These are phyloP conservation scores for Gymnocheta viridis DNA, from an alignment of 2,888 invertebrate genomes.

Conservation along the genomic window DNA sequence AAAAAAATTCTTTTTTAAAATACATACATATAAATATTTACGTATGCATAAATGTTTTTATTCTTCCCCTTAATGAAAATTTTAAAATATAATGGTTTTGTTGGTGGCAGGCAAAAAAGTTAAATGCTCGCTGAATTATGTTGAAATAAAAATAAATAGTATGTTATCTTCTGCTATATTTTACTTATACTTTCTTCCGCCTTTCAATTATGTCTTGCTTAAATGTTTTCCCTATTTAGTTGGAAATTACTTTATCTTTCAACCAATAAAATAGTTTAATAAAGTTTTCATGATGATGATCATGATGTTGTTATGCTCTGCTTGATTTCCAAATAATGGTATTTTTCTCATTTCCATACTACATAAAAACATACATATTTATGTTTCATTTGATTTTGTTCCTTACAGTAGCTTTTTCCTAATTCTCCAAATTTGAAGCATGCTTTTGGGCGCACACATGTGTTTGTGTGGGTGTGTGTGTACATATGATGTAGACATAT, in stretches of 20 bases:
- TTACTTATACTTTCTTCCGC: neutral
- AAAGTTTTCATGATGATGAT: constrained; percentile 54
- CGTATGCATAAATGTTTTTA: neutral
- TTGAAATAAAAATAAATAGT: neutral
- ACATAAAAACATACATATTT: too few species aligned
- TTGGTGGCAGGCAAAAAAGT: neutral
- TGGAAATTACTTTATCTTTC: constrained; percentile 7
- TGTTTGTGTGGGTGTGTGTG: neutral
- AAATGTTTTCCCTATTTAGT: too few species aligned
- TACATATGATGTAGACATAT: neutral
- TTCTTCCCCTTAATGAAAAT: neutral
- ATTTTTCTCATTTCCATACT: constrained; percentile 64
- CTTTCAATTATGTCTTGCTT: too few species aligned
- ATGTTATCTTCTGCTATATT: neutral
- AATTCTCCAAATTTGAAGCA: constrained; percentile 31
- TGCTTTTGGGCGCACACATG: constrained; percentile 47
- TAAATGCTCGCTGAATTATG: neutral
- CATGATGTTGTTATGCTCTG: constrained; percentile 54
- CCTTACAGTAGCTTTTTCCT: constrained; percentile 20
- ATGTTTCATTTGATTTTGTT: constrained; percentile 26
- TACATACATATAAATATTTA: neutral
- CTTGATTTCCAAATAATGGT: constrained; percentile 60
- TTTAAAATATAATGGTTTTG: neutral
- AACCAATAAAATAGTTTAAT: constrained; percentile 35
- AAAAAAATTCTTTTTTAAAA: neutral